Conservation (phyloP, 2,113 vertebrate genomes). For the Grammomys dolichurus region DNA sequence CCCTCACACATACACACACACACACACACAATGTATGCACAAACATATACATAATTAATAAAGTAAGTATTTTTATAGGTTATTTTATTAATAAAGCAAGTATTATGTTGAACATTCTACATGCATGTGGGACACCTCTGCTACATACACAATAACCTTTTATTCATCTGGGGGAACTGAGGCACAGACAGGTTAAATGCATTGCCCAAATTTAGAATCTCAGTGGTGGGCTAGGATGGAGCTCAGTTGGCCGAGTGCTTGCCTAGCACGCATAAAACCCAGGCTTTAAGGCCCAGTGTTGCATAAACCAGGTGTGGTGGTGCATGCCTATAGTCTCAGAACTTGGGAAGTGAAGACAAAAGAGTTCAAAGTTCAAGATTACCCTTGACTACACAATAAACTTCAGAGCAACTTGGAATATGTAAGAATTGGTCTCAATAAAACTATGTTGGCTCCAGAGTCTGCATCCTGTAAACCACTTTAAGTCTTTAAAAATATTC, state of each 20-base stretch:
- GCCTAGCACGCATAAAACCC: too few species aligned
- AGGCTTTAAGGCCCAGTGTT: background rate
- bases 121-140: background rate
- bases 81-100: background rate
- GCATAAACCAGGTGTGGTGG: background rate
- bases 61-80: too few species aligned
- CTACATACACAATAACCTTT: background rate
- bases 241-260: background rate
- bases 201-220: background rate
- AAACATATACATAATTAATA: background rate
- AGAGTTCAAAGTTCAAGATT: background rate
- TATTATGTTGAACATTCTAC: background rate
- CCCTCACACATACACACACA: background rate
- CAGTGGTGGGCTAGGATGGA: background rate
- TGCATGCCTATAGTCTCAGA: background rate
- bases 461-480: background rate
- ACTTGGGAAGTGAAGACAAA: background rate
- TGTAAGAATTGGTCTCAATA: background rate
- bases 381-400: background rate
- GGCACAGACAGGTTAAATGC: background rate
- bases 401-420: too few species aligned
- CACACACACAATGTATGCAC: background rate
- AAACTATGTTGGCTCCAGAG: background rate
- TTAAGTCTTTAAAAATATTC: background rate
- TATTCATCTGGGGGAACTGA: constrained; percentile 10